phyloP scores from a whole-genome alignment of 2,888 invertebrate species.

The Scaptodrosophila latifasciaeformis region DNA sequence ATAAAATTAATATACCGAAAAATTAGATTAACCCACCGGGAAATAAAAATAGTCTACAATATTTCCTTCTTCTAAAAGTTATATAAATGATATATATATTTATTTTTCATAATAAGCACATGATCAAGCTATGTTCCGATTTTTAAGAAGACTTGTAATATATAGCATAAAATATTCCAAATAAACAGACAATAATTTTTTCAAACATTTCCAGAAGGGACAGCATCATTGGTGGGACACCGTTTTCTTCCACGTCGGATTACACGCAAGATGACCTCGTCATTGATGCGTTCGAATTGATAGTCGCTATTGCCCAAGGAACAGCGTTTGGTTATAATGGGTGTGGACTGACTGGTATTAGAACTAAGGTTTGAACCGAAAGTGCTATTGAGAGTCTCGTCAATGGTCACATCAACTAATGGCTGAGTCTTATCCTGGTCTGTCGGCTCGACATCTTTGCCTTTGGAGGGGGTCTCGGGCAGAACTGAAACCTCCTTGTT shows the following conservation, averaged over 20 bases:
- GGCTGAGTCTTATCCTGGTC: background rate
- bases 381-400: constrained; percentile 36
- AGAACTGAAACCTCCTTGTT: no score
- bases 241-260: constrained; percentile 37
- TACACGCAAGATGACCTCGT: constrained; percentile 65
- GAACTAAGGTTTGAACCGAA: no score
- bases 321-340: constrained; percentile 52
- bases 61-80: no score
- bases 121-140: no score
- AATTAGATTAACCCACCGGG: no score
- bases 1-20: no score
- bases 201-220: background rate
- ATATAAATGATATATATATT: no score
- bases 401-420: constrained; percentile 33
- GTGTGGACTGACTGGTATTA: constrained; percentile 14
- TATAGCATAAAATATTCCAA: no score
- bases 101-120: no score
- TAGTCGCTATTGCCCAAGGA: constrained; percentile 67
- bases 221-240: background rate
- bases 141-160: no score
- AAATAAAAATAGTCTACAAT: no score
- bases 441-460: background rate
- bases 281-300: constrained; percentile 65
- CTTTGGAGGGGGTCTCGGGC: background rate
- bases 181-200: no score